Percentiles rank a stretch among this genome's conserved stretches.
Evolutionary conservation across 2,888 invertebrate genomes (phyloP).

Genomic region (Drosophila falleni): DNA sequence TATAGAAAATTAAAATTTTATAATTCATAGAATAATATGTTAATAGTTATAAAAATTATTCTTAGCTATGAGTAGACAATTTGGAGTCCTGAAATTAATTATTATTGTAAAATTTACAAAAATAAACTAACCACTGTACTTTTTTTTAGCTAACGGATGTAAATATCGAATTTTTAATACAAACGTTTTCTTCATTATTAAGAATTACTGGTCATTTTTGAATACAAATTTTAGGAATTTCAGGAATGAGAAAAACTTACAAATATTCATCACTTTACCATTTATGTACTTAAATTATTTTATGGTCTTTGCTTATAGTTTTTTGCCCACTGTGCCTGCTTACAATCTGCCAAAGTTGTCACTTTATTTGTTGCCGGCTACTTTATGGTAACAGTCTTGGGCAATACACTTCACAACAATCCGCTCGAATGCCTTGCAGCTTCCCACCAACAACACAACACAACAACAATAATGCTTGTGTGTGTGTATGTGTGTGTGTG

Average conservation of each 20-base stretch:
- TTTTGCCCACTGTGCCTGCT: constrained; percentile 42
- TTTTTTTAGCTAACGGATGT: too few species aligned
- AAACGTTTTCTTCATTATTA: too few species aligned
- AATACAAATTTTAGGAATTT: too few species aligned
- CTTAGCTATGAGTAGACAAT: too few species aligned
- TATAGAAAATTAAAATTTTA: background rate
- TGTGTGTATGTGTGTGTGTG: constrained; percentile 33
- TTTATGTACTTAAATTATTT: background rate
- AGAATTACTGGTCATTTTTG: too few species aligned
- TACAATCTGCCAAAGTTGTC: constrained; percentile 61
- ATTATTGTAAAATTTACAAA: too few species aligned
- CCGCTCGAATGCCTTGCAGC: constrained; percentile 47
- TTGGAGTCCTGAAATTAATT: too few species aligned
- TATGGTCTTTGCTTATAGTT: background rate
- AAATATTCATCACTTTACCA: background rate
- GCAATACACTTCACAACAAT: constrained; percentile 51
- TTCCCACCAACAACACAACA: constrained; percentile 39
- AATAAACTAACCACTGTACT: too few species aligned
- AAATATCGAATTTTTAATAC: too few species aligned
- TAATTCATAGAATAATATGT: too few species aligned
- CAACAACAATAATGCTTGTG: constrained; percentile 11
- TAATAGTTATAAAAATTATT: too few species aligned
- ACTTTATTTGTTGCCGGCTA: constrained; percentile 55
- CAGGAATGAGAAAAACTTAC: too few species aligned
- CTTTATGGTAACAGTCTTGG: constrained; percentile 69